Evolutionary conservation across 2,888 invertebrate genomes (phyloP).

Genomic region (Koerneria pararmatus): DNA sequence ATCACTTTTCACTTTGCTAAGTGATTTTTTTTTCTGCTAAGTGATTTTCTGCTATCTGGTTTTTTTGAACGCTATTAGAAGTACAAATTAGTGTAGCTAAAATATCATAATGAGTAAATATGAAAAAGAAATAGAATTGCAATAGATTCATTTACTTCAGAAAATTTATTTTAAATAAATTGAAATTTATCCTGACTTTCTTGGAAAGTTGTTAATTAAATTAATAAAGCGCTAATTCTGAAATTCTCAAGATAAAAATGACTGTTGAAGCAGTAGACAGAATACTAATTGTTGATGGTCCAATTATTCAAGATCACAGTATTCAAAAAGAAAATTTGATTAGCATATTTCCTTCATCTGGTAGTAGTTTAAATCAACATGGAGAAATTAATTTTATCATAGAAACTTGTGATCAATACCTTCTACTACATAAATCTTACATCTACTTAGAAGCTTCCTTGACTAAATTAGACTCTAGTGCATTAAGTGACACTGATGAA

Average conservation of each 20-base stretch:
- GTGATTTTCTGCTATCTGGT: too few relatives aligned
- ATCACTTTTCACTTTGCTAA: too few relatives aligned
- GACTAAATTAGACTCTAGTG: constrained; percentile 27
- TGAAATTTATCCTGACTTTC: constrained; percentile 5
- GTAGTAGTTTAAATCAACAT: constrained; percentile 32
- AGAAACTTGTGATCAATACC: constrained; percentile 34
- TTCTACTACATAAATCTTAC: constrained; percentile 32
- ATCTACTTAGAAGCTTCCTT: constrained; percentile 34
- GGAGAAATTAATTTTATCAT: constrained; percentile 36
- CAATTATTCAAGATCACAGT: constrained; percentile 26
- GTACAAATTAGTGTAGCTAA: constrained; percentile 26
- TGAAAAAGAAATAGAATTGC: constrained; percentile 28
- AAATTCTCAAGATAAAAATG: too few relatives aligned
- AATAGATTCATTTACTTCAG: constrained; percentile 26
- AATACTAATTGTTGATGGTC: constrained; percentile 27
- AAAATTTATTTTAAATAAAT: constrained; percentile 25
- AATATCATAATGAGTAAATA: constrained; percentile 25
- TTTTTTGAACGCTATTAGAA: too few relatives aligned
- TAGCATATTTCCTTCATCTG: constrained; percentile 26
- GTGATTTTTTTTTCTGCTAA: too few relatives aligned
- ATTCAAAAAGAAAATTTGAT: constrained; percentile 30
- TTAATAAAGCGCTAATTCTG: too few relatives aligned
- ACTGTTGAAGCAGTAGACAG: constrained; percentile 27
- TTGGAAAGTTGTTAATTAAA: constrained; percentile 23
- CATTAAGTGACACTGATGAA: constrained; percentile 29